Percentiles rank a stretch among this genome's conserved stretches.
Evolutionary conservation across 2,797 vertebrate genomes (phyloP).

Genomic region (Anomalospiza imberbis): DNA sequence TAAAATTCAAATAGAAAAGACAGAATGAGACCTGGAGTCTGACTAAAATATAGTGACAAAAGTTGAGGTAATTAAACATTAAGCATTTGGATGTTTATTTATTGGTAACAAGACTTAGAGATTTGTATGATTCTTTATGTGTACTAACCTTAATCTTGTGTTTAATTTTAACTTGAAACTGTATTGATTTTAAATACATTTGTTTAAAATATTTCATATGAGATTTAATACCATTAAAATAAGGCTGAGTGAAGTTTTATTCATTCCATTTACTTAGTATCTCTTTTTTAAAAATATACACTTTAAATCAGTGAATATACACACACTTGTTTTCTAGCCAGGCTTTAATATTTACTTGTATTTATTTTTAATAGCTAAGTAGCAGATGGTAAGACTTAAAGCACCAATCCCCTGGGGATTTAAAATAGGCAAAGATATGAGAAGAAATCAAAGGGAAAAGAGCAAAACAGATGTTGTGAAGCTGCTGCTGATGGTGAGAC

Average conservation of each 20-base stretch:
- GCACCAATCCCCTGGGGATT: not conserved
- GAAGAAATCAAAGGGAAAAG: constrained; percentile 4
- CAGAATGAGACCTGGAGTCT: not conserved
- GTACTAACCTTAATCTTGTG: not conserved
- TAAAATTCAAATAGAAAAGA: not conserved
- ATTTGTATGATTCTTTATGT: not conserved
- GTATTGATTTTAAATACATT: not conserved
- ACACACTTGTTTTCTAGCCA: not conserved
- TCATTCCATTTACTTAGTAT: not conserved
- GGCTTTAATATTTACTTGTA: constrained; percentile 12
- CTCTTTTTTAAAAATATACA: not conserved
- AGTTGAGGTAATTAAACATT: not conserved
- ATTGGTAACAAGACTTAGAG: not conserved
- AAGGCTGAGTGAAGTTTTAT: not conserved
- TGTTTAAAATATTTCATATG: not conserved
- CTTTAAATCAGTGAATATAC: not conserved
- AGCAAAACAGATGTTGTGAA: constrained; percentile 36
- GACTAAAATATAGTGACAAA: not conserved
- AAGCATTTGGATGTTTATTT: not conserved
- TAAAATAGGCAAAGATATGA: not conserved
- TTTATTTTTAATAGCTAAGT: not conserved
- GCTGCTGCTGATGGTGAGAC: not conserved
- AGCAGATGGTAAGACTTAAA: constrained; percentile 46
- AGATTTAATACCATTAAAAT: not conserved
- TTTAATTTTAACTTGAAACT: not conserved